Evolutionary conservation across 2,888 invertebrate genomes (phyloP).

Genomic region (Serrognathus titanus): DNA sequence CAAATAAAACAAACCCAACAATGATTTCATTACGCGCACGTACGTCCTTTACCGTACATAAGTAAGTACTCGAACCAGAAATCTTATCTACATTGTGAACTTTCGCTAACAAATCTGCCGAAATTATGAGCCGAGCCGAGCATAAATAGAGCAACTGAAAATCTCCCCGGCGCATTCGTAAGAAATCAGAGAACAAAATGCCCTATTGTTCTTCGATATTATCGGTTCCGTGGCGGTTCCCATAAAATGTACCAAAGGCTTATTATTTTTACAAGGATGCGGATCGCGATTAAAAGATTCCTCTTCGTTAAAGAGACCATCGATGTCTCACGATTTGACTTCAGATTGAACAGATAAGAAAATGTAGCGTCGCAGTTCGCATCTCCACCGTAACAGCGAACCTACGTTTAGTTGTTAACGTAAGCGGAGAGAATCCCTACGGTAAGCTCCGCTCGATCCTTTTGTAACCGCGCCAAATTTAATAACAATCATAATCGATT

Average conservation of each 20-base stretch:
- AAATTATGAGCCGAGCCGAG: constrained; percentile 33
- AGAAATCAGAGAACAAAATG: constrained; percentile 37
- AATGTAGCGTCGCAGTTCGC: constrained; percentile 39
- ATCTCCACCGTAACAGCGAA: constrained; percentile 28
- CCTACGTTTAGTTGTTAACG: constrained; percentile 3
- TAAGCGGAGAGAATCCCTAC: too few relatives aligned
- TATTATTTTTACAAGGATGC: constrained; percentile 38
- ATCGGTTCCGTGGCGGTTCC: constrained; percentile 35
- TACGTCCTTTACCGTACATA: background rate
- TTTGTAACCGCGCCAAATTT: too few relatives aligned
- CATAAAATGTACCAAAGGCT: constrained; percentile 38
- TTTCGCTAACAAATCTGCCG: constrained; percentile 36
- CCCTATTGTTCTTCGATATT: constrained; percentile 39
- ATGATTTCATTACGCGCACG: constrained; percentile 24
- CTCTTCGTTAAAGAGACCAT: constrained; percentile 44
- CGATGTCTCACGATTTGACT: constrained; percentile 42
- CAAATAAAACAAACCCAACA: constrained; percentile 22
- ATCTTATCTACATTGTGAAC: constrained; percentile 33
- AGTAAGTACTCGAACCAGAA: constrained; percentile 35
- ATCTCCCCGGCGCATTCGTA: constrained; percentile 19
- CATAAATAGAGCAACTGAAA: constrained; percentile 33
- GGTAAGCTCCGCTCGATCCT: too few relatives aligned
- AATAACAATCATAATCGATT: too few relatives aligned
- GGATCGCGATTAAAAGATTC: constrained; percentile 41
- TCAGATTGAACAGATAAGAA: constrained; percentile 39